Evolutionary conservation across 2,888 invertebrate genomes (phyloP).

Genomic region (Polydrusus tereticollis): DNA sequence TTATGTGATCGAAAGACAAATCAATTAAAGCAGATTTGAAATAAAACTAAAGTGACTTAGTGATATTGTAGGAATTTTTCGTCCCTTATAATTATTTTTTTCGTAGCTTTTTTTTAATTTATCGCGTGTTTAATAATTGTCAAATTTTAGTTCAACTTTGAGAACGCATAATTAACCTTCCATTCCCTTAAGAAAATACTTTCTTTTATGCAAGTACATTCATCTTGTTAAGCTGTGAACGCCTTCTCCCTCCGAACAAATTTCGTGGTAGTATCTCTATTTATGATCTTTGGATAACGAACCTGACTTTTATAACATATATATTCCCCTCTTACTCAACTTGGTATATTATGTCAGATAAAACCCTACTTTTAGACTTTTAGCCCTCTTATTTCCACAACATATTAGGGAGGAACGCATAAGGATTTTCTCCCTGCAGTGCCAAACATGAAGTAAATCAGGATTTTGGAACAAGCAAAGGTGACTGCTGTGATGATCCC

Average conservation of each 20-base stretch:
- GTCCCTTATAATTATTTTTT: too few species aligned
- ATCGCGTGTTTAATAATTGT: too few species aligned
- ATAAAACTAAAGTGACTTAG: too few species aligned
- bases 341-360: conserved; percentile 27
- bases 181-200: too few species aligned
- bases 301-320: conserved; percentile 31
- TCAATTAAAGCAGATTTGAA: too few species aligned
- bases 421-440: not conserved
- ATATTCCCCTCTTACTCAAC: conserved; percentile 22
- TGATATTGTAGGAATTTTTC: too few species aligned
- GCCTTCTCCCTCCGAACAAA: not conserved
- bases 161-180: too few species aligned
- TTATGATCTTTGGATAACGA: not conserved
- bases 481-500: not conserved
- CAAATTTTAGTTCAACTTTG: too few species aligned
- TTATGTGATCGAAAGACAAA: too few species aligned
- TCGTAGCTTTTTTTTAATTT: too few species aligned
- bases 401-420: conserved; percentile 16
- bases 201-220: too few species aligned
- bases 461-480: not conserved
- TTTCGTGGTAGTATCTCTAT: conserved; percentile 3
- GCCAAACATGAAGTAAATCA: not conserved
- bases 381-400: conserved; percentile 18
- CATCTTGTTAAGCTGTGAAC: not conserved
- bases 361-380: conserved; percentile 30